phyloP scores from a whole-genome alignment of 2,888 invertebrate species.

The Yponomeuta evonymella region DNA sequence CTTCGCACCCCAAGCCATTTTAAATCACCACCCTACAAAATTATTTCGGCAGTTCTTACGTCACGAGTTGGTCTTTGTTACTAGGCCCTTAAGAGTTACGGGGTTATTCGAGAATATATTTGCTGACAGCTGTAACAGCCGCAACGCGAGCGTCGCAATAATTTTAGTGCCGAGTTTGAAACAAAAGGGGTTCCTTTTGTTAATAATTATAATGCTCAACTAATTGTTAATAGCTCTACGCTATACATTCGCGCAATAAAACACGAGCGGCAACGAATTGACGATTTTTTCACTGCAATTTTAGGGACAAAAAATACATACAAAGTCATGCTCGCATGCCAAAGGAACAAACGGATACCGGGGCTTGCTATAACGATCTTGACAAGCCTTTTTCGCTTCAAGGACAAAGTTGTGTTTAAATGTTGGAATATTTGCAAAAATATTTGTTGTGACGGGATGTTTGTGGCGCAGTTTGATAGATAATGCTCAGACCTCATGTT shows the following conservation, averaged over 20 bases:
- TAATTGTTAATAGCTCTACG: conserved; percentile 51
- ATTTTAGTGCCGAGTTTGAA: conserved; percentile 48
- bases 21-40: background rate
- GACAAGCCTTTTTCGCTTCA: no score
- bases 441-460: no score
- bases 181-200: conserved; percentile 66
- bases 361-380: no score
- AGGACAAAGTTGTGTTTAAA: no score
- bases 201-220: conserved; percentile 57
- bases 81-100: background rate
- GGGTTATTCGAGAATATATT: background rate
- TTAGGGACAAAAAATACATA: no score
- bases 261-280: background rate
- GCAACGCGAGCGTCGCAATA: conserved; percentile 54
- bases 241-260: conserved; percentile 17
- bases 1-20: background rate
- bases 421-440: no score
- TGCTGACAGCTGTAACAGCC: background rate
- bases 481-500: no score
- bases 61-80: background rate
- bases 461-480: no score
- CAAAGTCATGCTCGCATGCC: no score
- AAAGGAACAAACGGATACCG: no score
- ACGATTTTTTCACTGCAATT: background rate
- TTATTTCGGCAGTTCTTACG: background rate